Evolutionary conservation across 1,140 invertebrate genomes (phyloP).

Genomic region (Apis laboriosa): DNA sequence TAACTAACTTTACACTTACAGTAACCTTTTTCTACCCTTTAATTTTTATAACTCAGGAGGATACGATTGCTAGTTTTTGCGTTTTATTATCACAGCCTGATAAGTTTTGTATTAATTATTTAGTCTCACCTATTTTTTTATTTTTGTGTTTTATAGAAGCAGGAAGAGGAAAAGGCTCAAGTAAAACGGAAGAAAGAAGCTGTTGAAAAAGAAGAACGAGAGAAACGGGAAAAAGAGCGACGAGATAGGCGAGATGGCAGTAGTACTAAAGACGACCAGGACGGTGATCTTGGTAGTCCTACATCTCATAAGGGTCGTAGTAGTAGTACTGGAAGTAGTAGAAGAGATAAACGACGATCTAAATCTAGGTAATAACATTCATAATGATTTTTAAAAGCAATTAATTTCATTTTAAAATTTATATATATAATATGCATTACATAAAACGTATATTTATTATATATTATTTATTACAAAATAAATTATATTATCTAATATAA

Average conservation of each 20-base stretch:
- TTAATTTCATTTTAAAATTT: neutral
- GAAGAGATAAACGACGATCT: slow-evolving; percentile 79
- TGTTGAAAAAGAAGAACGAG: slow-evolving; percentile 79
- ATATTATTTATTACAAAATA: neutral
- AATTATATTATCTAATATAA: too few relatives aligned
- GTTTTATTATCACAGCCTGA: slow-evolving; percentile 65
- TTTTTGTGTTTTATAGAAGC: slow-evolving; percentile 83
- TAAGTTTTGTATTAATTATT: slow-evolving; percentile 29
- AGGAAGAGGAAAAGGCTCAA: slow-evolving; percentile 84
- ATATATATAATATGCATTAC: neutral
- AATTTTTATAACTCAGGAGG: slow-evolving; percentile 49
- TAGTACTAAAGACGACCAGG: slow-evolving; percentile 78
- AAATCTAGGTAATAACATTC: slow-evolving; percentile 77
- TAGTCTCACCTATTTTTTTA: slow-evolving; percentile 53
- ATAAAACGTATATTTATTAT: neutral
- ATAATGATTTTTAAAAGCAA: neutral
- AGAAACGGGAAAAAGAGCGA: slow-evolving; percentile 77
- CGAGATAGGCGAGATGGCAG: slow-evolving; percentile 73
- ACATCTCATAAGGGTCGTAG: slow-evolving; percentile 73
- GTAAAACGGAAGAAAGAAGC: slow-evolving; percentile 82
- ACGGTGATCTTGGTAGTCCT: slow-evolving; percentile 78
- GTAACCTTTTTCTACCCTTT: slow-evolving; percentile 41
- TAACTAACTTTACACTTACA: slow-evolving; percentile 53
- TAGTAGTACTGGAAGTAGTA: slow-evolving; percentile 73
- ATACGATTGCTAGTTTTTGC: slow-evolving; percentile 71